Conservation (phyloP, 2,888 invertebrate genomes). For the Plagodis dolabraria region DNA sequence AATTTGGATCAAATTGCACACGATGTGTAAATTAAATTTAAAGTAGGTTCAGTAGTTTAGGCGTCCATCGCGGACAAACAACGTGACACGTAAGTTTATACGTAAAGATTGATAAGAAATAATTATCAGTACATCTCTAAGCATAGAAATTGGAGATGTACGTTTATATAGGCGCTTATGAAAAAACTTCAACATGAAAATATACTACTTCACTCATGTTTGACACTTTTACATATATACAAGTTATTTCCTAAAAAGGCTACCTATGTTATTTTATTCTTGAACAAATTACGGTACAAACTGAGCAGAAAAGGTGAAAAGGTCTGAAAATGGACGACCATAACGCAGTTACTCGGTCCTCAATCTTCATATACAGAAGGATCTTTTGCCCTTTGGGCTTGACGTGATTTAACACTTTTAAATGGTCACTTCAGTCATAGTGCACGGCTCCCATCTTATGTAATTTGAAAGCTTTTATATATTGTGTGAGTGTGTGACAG, state of each 20-base stretch:
- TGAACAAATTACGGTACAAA: slow-evolving; percentile 35
- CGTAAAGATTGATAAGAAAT: no score
- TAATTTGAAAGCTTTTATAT: slow-evolving; percentile 13
- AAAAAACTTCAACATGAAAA: not conserved
- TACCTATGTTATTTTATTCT: slow-evolving; percentile 21
- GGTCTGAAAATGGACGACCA: slow-evolving; percentile 38
- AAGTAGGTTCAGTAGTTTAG: no score
- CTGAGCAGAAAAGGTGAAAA: slow-evolving; percentile 40
- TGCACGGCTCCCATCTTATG: slow-evolving; percentile 13
- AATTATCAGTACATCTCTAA: no score
- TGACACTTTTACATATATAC: not conserved
- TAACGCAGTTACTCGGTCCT: slow-evolving; percentile 32
- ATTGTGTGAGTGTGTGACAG: slow-evolving; percentile 3
- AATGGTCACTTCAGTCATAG: slow-evolving; percentile 23
- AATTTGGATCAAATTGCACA: no score
- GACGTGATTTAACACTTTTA: slow-evolving; percentile 33
- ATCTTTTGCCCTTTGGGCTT: slow-evolving; percentile 28
- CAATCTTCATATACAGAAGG: slow-evolving; percentile 39
- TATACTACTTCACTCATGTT: not conserved
- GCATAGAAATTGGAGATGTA: no score
- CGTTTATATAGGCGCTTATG: not conserved
- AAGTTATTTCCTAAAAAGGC: slow-evolving; percentile 5
- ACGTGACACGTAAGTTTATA: no score
- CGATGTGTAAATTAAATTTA: no score
- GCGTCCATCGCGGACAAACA: no score